These are phyloP conservation scores for Drosophila pandora DNA, from an alignment of 1,140 invertebrate genomes.

Conservation along the genomic window DNA sequence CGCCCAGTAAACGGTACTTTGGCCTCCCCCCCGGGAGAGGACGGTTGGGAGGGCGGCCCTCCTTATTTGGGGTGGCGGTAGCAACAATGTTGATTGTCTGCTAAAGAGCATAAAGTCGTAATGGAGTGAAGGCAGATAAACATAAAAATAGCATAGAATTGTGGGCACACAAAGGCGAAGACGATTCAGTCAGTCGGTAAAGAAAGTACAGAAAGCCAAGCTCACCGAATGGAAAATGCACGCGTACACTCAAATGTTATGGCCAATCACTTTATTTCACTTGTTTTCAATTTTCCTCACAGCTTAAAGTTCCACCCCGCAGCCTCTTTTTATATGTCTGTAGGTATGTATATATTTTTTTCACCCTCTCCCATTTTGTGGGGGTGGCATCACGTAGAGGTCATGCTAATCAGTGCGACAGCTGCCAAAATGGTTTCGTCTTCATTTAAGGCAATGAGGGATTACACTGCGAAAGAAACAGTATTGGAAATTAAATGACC, in stretches of 20 bases:
- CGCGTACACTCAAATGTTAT: constrained; percentile 75
- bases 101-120: constrained; percentile 81
- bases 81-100: constrained; percentile 78
- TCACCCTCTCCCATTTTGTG: background rate
- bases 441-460: background rate
- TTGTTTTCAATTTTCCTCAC: constrained; percentile 74
- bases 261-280: constrained; percentile 82
- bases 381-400: constrained; percentile 41
- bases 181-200: constrained; percentile 11
- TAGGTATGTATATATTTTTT: background rate
- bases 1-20: constrained; percentile 22
- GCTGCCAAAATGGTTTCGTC: constrained; percentile 15
- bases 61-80: constrained; percentile 15
- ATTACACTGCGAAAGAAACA: constrained; percentile 1
- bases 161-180: constrained; percentile 71
- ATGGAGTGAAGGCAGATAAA: constrained; percentile 81
- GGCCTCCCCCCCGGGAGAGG: constrained; percentile 4
- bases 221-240: constrained; percentile 64
- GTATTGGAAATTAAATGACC: background rate
- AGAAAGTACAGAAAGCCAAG: constrained; percentile 27
- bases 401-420: constrained; percentile 56
- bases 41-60: background rate
- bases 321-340: background rate
- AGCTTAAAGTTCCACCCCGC: constrained; percentile 23
- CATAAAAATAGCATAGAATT: constrained; percentile 78